These are phyloP conservation scores for Villa cingulata DNA, from an alignment of 2,888 invertebrate genomes.

Conservation along the genomic window DNA sequence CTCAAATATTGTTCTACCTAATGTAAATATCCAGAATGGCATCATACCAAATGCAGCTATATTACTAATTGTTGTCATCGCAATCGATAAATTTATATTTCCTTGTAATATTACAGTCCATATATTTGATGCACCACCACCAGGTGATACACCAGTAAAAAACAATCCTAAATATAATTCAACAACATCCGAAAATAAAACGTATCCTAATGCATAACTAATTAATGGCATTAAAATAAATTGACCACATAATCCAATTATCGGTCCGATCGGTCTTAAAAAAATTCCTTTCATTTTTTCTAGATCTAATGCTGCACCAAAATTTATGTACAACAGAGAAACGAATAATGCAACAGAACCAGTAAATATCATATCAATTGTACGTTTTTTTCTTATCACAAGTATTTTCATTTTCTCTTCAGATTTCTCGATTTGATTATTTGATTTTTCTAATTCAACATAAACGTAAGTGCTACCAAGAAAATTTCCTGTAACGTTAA, in stretches of 20 bases:
- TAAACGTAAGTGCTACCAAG: constrained; percentile 27
- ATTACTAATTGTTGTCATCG: constrained; percentile 89
- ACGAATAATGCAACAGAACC: constrained; percentile 61
- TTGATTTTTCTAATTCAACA: constrained; percentile 19
- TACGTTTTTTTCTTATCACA: constrained; percentile 45
- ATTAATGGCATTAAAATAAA: constrained; percentile 78
- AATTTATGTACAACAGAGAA: constrained; percentile 74
- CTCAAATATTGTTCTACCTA: constrained; percentile 63
- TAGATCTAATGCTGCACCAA: constrained; percentile 79
- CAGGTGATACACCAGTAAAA: constrained; percentile 79
- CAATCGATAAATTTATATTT: constrained; percentile 82
- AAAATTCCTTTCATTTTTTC: constrained; percentile 49
- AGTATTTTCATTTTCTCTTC: constrained; percentile 37
- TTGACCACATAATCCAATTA: constrained; percentile 65
- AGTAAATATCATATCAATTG: constrained; percentile 61
- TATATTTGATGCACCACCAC: constrained; percentile 94
- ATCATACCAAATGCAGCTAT: constrained; percentile 82
- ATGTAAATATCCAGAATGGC: constrained; percentile 81
- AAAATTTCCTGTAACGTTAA: constrained; percentile 23
- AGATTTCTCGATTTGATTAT: constrained; percentile 19
- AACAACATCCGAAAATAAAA: constrained; percentile 53
- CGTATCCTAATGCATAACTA: constrained; percentile 55
- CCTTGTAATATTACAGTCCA: constrained; percentile 88
- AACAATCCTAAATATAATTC: constrained; percentile 74
- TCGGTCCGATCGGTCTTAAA: constrained; percentile 58